Conservation (phyloP, 2,797 vertebrate genomes). For the Urophycis tenuis region DNA sequence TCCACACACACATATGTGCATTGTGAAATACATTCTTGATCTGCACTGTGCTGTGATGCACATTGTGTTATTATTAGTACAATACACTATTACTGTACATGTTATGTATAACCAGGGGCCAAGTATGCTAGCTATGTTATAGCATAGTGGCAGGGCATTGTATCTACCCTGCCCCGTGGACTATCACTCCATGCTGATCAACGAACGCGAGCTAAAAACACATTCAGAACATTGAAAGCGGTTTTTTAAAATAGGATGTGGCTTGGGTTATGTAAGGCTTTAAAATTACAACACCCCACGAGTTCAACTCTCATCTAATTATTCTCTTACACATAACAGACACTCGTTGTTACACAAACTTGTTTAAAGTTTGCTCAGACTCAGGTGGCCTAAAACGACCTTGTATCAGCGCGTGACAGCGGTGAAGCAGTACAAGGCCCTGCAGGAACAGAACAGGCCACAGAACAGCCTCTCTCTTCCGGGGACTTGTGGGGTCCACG, state of each 20-base stretch:
- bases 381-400: neutral
- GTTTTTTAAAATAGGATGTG: neutral
- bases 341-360: no score
- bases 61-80: neutral
- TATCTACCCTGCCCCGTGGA: neutral
- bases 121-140: neutral
- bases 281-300: no score
- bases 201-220: neutral
- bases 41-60: neutral
- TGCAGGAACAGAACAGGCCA: neutral
- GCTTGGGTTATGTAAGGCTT: no score
- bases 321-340: no score
- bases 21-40: neutral
- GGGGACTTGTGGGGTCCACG: no score
- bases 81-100: neutral
- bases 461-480: neutral
- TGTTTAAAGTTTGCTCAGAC: neutral
- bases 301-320: no score
- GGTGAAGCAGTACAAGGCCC: neutral
- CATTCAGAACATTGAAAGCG: neutral
- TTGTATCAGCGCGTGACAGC: neutral
- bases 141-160: neutral
- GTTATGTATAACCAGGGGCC: neutral
- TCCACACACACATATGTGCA: neutral
- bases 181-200: neutral